These are phyloP conservation scores for Sitta europaea DNA, from an alignment of 2,113 vertebrate genomes.

Conservation along the genomic window DNA sequence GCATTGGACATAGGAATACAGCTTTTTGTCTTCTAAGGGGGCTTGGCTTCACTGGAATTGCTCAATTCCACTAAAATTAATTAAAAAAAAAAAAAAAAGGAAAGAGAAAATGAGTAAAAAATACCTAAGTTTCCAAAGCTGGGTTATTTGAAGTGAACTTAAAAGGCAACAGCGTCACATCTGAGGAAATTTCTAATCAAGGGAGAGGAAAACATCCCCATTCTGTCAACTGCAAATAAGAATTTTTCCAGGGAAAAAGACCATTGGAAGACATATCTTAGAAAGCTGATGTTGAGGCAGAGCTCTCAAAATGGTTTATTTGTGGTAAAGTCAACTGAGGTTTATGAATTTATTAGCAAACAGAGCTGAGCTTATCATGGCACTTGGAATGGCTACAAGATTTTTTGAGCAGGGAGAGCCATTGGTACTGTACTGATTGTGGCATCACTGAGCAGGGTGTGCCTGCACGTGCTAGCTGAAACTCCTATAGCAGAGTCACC, in stretches of 20 bases:
- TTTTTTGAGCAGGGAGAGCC: background rate
- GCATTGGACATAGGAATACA: background rate
- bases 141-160: background rate
- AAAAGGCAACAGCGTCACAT: background rate
- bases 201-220: background rate
- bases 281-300: background rate
- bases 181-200: background rate
- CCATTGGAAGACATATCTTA: background rate
- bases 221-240: background rate
- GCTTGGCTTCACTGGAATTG: background rate
- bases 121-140: background rate
- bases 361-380: background rate
- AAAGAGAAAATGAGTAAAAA: background rate
- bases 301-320: background rate
- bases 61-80: background rate
- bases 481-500: background rate
- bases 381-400: background rate
- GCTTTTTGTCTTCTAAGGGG: background rate
- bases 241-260: background rate
- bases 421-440: accelerated
- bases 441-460: too few relatives aligned
- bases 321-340: accelerated
- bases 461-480: background rate
- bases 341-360: background rate
- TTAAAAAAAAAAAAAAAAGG: background rate